Conservation (phyloP, 2,113 vertebrate genomes). For the Marmota monax region DNA sequence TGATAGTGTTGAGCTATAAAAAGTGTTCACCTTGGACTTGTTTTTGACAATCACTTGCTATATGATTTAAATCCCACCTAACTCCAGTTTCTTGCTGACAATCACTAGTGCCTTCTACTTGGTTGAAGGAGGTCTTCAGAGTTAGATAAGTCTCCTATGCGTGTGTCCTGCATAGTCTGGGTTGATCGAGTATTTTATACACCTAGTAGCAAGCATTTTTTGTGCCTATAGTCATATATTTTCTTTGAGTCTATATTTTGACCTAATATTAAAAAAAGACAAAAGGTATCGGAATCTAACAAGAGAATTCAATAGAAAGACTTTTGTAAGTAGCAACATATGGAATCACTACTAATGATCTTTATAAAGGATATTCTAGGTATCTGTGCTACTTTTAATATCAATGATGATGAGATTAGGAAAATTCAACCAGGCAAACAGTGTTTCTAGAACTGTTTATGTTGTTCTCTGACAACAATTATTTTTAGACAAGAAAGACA, state of each 20-base stretch:
- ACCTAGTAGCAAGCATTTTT: neutral
- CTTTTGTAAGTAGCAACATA: too few species aligned
- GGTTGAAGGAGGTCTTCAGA: neutral
- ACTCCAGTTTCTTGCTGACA: neutral
- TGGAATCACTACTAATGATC: too few species aligned
- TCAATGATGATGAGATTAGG: too few species aligned
- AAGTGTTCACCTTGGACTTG: neutral
- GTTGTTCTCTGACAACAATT: neutral
- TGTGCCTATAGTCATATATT: neutral
- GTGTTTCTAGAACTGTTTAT: too few species aligned
- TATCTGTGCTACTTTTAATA: too few species aligned
- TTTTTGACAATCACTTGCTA: neutral
- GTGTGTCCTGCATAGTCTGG: neutral
- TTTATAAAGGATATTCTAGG: too few species aligned
- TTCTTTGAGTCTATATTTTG: neutral
- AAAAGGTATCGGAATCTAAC: too few species aligned
- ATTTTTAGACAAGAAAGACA: conserved; percentile 13
- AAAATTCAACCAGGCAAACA: too few species aligned
- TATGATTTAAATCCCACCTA: neutral
- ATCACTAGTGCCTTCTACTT: neutral
- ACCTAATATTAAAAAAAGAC: neutral
- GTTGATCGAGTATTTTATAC: neutral
- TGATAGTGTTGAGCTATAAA: neutral
- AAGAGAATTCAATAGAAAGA: too few species aligned
- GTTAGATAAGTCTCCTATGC: neutral